Base-by-base conservation (phyloP, 2,888 invertebrate genomes). In the Lycia hirtaria region DNA sequence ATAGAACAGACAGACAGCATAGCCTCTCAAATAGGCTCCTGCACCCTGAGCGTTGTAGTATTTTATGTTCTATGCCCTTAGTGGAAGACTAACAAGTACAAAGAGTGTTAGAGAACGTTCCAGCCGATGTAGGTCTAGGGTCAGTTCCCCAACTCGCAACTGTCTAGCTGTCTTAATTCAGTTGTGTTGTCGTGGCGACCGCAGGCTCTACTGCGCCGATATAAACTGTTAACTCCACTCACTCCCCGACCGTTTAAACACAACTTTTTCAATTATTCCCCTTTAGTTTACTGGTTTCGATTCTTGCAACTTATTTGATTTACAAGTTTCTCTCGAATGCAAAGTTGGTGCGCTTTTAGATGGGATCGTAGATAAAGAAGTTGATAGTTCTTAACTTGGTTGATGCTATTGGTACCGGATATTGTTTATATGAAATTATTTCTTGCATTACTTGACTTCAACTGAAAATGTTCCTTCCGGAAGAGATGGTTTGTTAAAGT, bases 261-360 rank as follows among this genome's bases (percentile, higher is more conserved):
- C 62, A 82, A 83, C 78, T 81, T 82, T 82, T 81, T 80, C 83
- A 80, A 83, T 83, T 83, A 80, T 77, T 74, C 72, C 69, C 61
- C 66, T 68, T 69, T 22, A 45, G 67, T 78, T 78, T 75, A 77
- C 77, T 75, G 74, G 69, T 77, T 80, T 78, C 72, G 79, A 79
- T 75, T 69, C 56, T 71, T 61, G 67, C 71, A 62, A 76, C 72
- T 79, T 78, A 78, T 80, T 80, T 76, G 77, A 80, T 80, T 81
- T 76, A 69, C 71, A 71, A 78, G 71, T 75, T 74, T 59, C 69
- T 62, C 61, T 62, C 62, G 45, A 30, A 58, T 58, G 65, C 62
- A 64, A 60, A 67, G 56, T 62, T 59, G 53, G 49, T 43, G 52
- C 43, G 43, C 22, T 57, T 54, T 52, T 56, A 19, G 50, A 59